Conservation (phyloP, 35 echinoderm and acorn worm genomes). For the Anneissia japonica region DNA sequence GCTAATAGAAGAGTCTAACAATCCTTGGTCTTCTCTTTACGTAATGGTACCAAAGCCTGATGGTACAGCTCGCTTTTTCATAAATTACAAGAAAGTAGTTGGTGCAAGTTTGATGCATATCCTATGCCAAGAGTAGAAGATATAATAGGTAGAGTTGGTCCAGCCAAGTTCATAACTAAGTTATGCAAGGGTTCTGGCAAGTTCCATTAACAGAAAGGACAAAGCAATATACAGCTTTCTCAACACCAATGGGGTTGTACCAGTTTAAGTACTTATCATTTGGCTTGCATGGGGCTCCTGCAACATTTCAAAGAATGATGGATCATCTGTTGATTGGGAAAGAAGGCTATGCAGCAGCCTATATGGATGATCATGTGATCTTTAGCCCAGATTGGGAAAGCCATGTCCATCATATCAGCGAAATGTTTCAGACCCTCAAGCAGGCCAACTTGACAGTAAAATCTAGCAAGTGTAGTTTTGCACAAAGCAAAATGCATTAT, state of each 20-base stretch:
- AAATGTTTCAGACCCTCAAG: not conserved
- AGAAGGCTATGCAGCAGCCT: constrained; percentile 27
- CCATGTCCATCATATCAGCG: constrained; percentile 28
- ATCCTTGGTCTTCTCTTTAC: constrained; percentile 16
- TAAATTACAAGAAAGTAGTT: constrained; percentile 26
- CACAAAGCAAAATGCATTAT: not conserved
- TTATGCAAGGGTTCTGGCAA: constrained; percentile 31
- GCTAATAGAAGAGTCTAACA: constrained; percentile 22
- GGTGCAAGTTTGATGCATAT: constrained; percentile 51
- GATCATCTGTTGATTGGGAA: not conserved
- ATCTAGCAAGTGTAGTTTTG: constrained; percentile 26
- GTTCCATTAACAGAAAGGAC: constrained; percentile 12
- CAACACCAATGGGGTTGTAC: constrained; percentile 16
- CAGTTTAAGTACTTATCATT: constrained; percentile 20
- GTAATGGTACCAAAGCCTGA: constrained; percentile 23
- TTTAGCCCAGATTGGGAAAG: constrained; percentile 25
- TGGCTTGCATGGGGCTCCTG: constrained; percentile 18
- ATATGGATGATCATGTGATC: constrained; percentile 49
- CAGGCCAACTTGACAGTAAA: constrained; percentile 44
- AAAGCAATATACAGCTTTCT: constrained; percentile 4
- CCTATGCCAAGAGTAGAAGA: constrained; percentile 53
- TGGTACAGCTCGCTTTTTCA: constrained; percentile 33
- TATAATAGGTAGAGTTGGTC: constrained; percentile 33
- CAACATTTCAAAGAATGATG: constrained; percentile 38
- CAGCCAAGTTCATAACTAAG: constrained; percentile 7